A percentile compares a stretch with the other conserved stretches of the same genome.
Evolutionary conservation across 2,113 vertebrate genomes (phyloP).

Genomic region (Suricata suricatta): DNA sequence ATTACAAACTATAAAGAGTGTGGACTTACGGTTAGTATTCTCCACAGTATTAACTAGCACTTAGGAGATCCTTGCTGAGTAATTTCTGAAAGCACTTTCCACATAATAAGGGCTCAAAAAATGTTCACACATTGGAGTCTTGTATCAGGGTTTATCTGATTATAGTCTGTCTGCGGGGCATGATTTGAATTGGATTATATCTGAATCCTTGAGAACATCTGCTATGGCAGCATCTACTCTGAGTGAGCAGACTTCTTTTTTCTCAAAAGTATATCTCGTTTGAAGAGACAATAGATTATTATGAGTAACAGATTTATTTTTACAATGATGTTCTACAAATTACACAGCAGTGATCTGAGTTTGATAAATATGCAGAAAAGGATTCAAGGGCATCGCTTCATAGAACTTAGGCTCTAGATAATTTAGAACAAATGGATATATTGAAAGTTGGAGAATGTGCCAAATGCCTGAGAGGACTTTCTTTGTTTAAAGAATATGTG

Average conservation of each 20-base stretch:
- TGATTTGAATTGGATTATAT: background rate
- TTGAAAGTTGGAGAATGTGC: constrained; percentile 8
- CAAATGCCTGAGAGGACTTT: background rate
- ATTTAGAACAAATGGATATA: background rate
- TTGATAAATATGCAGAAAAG: constrained; percentile 1
- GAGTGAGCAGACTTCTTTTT: background rate
- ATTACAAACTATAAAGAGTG: background rate
- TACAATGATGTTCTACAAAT: background rate
- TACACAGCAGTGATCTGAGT: background rate
- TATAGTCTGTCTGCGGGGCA: background rate
- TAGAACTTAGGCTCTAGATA: background rate
- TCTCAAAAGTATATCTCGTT: background rate
- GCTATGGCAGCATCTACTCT: background rate
- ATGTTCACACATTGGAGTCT: background rate
- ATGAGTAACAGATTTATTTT: constrained; percentile 2
- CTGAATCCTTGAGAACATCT: background rate
- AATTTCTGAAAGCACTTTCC: constrained; percentile 35
- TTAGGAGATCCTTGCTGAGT: background rate
- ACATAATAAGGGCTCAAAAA: background rate
- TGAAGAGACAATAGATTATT: background rate
- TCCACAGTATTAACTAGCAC: background rate
- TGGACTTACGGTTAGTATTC: background rate
- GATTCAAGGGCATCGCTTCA: background rate
- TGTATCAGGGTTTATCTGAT: background rate
- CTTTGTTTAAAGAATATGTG: background rate